These are phyloP conservation scores for Protobothrops flavoviridis DNA, from an alignment of 2,113 vertebrate species.

Conservation along the genomic window DNA sequence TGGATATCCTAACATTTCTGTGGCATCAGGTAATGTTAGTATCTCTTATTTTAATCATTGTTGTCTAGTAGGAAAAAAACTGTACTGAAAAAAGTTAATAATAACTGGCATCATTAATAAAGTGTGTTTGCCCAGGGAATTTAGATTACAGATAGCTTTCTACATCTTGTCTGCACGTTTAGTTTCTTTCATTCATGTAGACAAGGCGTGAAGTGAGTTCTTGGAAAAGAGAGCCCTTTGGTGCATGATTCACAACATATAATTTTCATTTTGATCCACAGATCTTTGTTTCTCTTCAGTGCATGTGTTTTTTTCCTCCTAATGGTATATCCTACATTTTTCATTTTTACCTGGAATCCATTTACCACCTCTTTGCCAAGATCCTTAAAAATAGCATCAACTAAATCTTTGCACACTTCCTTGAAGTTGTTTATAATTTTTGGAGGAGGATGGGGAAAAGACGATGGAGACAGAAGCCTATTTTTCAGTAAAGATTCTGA, in stretches of 20 bases:
- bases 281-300: neutral
- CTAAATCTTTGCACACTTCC: constrained; percentile 73
- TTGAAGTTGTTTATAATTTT: constrained; percentile 69
- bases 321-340: constrained; percentile 41
- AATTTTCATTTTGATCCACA: constrained; percentile 38
- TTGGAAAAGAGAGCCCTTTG: neutral
- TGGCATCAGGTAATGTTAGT: neutral
- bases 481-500: constrained; percentile 53
- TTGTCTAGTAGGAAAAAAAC: constrained; percentile 58
- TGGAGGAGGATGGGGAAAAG: constrained; percentile 10
- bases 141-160: constrained; percentile 52
- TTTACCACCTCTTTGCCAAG: constrained; percentile 67
- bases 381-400: constrained; percentile 81
- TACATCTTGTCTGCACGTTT: constrained; percentile 27
- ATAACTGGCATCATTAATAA: constrained; percentile 62
- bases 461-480: constrained; percentile 34
- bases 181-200: neutral
- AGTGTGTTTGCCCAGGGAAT: constrained; percentile 32
- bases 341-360: constrained; percentile 51
- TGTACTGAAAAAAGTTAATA: constrained; percentile 55
- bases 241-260: neutral
- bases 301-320: neutral
- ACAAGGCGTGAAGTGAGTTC: constrained; percentile 18
- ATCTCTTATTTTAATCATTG: constrained; percentile 47
- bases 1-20: neutral